These are phyloP conservation scores for Watsonalla cultraria DNA, from an alignment of 2,888 invertebrate genomes.

Conservation along the genomic window DNA sequence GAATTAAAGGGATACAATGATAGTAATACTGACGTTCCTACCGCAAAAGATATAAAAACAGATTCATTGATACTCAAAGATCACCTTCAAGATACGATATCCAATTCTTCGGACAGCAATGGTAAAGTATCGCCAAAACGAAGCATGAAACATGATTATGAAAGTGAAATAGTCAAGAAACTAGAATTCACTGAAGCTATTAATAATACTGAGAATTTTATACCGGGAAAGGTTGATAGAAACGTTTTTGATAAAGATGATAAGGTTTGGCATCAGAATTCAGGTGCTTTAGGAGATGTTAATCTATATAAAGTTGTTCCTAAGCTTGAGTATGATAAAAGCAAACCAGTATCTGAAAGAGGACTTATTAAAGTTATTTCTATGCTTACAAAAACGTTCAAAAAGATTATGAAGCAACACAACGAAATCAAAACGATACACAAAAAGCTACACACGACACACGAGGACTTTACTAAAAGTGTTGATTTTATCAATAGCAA, in stretches of 20 bases:
- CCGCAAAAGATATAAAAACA: conserved; percentile 9
- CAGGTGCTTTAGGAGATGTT: conserved; percentile 27
- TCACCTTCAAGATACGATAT: conserved; percentile 6
- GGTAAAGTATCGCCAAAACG: conserved; percentile 31
- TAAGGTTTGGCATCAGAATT: conserved; percentile 44
- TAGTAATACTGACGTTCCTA: conserved; percentile 3
- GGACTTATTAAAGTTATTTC: conserved; percentile 59
- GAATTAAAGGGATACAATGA: conserved; percentile 1
- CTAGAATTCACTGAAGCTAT: conserved; percentile 34
- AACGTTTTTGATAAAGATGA: conserved; percentile 43
- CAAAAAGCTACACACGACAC: conserved; percentile 35
- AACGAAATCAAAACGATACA: conserved; percentile 55
- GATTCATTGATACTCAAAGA: conserved; percentile 8
- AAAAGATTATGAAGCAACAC: conserved; percentile 64
- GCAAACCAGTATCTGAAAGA: conserved; percentile 49
- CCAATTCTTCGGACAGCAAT: conserved; percentile 7
- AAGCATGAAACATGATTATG: conserved; percentile 42
- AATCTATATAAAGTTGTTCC: conserved; percentile 45
- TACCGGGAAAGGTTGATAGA: conserved; percentile 26
- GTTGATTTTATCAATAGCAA: conserved; percentile 33
- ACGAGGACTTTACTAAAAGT: conserved; percentile 46
- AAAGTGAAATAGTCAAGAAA: conserved; percentile 36
- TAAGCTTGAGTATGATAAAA: conserved; percentile 29
- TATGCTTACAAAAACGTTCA: conserved; percentile 63
- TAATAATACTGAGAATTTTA: conserved; percentile 26